Conservation (phyloP, 2,113 vertebrate genomes). For the Pao palembangensis region DNA sequence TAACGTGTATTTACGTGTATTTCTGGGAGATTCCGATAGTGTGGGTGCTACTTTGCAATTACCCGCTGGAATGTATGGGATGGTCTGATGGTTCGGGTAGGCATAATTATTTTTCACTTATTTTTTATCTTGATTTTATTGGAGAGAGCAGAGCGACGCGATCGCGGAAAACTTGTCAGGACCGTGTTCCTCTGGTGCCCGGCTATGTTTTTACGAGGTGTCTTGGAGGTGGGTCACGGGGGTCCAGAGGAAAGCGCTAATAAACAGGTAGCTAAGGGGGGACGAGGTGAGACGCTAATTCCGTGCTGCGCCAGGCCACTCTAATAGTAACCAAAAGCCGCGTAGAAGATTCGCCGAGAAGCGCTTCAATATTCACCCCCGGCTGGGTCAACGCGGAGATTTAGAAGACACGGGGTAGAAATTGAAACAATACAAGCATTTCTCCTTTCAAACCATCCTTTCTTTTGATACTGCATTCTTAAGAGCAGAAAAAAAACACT, state of each 20-base stretch:
- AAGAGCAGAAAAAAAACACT: constrained; percentile 42
- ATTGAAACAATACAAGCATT: constrained; percentile 39
- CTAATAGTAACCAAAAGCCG: constrained; percentile 54
- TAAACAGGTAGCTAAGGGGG: constrained; percentile 83
- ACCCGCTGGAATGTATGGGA: constrained; percentile 74
- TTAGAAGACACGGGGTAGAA: constrained; percentile 34
- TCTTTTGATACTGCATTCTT: constrained; percentile 65
- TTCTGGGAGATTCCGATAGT: constrained; percentile 54
- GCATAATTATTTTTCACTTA: constrained; percentile 90
- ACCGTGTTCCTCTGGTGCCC: constrained; percentile 76
- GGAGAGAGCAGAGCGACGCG: constrained; percentile 72
- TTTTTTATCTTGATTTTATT: constrained; percentile 97
- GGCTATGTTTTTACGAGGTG: constrained; percentile 91
- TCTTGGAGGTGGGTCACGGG: constrained; percentile 83
- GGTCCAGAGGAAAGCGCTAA: constrained; percentile 82
- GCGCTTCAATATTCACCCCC: constrained; percentile 37
- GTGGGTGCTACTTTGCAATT: constrained; percentile 62
- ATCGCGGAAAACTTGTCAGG: constrained; percentile 68
- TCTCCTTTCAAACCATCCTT: constrained; percentile 50
- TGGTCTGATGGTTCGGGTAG: constrained; percentile 77
- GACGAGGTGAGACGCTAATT: constrained; percentile 76
- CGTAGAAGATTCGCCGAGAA: constrained; percentile 34
- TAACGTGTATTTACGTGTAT: constrained; percentile 43
- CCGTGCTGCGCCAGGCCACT: constrained; percentile 77
- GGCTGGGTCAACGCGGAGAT: constrained; percentile 38